These are phyloP conservation scores for Tenthredo scrophulariae DNA, from an alignment of 2,888 invertebrate genomes.

Conservation along the genomic window DNA sequence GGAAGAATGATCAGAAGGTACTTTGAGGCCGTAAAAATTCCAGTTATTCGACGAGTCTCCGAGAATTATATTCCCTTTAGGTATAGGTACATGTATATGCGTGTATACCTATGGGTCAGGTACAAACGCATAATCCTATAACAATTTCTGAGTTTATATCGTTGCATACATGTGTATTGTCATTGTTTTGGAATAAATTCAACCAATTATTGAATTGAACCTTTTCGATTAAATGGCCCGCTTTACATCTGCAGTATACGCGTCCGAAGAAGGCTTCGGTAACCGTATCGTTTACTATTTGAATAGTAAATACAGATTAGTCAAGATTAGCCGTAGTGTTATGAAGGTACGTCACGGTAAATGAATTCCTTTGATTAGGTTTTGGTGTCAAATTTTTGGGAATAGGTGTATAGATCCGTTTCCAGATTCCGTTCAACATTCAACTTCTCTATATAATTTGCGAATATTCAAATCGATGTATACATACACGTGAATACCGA, in stretches of 20 bases:
- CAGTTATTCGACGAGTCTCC: not conserved
- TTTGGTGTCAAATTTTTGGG: not conserved
- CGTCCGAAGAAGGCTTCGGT: not conserved
- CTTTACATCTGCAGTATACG: not conserved
- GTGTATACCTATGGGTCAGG: not conserved
- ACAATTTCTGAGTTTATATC: not conserved
- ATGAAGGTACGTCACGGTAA: not conserved
- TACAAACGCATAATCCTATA: not conserved
- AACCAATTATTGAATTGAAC: not conserved
- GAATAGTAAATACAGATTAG: not conserved
- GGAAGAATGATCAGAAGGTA: not conserved
- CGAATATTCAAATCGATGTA: not conserved
- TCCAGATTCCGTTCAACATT: not conserved
- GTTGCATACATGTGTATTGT: not conserved
- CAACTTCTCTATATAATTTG: not conserved
- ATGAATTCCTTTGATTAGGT: not conserved
- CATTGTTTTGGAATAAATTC: constrained; percentile 13
- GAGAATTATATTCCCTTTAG: constrained; percentile 11
- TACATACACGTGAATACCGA: not conserved
- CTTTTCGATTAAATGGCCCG: not conserved
- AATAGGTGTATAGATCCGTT: too few relatives aligned
- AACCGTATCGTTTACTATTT: not conserved
- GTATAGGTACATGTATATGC: not conserved
- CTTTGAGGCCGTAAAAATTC: not conserved
- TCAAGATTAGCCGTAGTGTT: not conserved